These are phyloP conservation scores for Esperia sulphurella DNA, from an alignment of 2,888 invertebrate species.

Conservation along the genomic window DNA sequence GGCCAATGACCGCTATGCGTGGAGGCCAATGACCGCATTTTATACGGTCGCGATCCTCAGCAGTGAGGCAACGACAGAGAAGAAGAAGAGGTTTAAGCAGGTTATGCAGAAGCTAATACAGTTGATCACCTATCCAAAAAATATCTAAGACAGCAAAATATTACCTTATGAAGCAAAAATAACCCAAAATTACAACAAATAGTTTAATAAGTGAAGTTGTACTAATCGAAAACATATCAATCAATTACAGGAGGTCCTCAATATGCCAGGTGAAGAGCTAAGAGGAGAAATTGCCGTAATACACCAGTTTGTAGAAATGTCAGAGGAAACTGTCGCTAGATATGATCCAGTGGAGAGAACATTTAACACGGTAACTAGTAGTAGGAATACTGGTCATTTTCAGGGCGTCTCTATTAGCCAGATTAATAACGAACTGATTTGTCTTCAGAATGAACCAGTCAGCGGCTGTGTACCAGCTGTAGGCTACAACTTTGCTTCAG, in stretches of 20 bases:
- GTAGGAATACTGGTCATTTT: background rate
- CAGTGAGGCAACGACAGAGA: too few species aligned
- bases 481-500: conserved; percentile 92
- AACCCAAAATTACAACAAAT: background rate
- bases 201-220: background rate
- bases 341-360: conserved; percentile 50
- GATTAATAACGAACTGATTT: background rate
- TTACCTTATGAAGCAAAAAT: too few species aligned
- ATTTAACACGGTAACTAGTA: conserved; percentile 51
- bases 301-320: conserved; percentile 89
- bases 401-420: too few species aligned
- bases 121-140: too few species aligned
- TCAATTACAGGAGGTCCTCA: conserved; percentile 76
- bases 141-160: background rate
- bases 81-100: too few species aligned
- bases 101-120: too few species aligned
- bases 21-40: too few species aligned
- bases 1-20: too few species aligned
- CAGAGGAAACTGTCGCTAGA: conserved; percentile 71
- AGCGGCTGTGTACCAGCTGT: conserved; percentile 87
- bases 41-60: too few species aligned
- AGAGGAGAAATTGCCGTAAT: conserved; percentile 82
- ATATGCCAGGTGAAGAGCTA: conserved; percentile 72
- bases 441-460: conserved; percentile 66
- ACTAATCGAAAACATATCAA: background rate